phyloP scores from a whole-genome alignment of 2,797 vertebrate genomes.

The Sebastes minor region DNA sequence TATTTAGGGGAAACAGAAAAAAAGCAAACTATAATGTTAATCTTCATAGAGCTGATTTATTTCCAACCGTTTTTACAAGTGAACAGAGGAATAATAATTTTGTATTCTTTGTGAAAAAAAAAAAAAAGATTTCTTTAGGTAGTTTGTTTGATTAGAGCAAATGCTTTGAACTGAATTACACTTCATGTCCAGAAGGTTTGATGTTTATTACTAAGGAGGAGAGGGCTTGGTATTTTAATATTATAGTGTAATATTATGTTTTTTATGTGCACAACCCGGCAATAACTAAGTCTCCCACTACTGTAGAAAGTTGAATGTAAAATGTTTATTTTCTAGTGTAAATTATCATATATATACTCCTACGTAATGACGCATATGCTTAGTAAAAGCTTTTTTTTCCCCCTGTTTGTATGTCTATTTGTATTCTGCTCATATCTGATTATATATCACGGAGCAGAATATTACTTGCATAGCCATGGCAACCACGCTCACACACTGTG shows the following conservation, averaged over 20 bases:
- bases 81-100: neutral
- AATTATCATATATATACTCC: neutral
- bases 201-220: neutral
- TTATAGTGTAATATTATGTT: slow-evolving; percentile 7
- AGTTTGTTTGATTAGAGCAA: neutral
- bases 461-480: slow-evolving; percentile 31
- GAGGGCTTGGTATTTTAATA: slow-evolving; percentile 22
- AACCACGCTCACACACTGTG: slow-evolving; percentile 44
- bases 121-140: neutral
- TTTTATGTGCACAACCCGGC: slow-evolving; percentile 28
- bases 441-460: slow-evolving; percentile 18
- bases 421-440: slow-evolving; percentile 5
- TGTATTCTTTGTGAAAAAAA: neutral
- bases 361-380: neutral
- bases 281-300: slow-evolving; percentile 57
- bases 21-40: neutral
- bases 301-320: slow-evolving; percentile 57
- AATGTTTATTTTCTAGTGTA: slow-evolving; percentile 28
- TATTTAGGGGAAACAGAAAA: neutral
- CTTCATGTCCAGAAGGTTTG: neutral
- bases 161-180: neutral
- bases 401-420: slow-evolving; percentile 10
- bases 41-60: neutral
- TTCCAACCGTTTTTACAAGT: slow-evolving; percentile 3
- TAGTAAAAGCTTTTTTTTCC: neutral